Percentiles rank a stretch among this genome's conserved stretches.
Evolutionary conservation across 2,113 vertebrate species (phyloP).

Genomic region (Actenoides hombroni): DNA sequence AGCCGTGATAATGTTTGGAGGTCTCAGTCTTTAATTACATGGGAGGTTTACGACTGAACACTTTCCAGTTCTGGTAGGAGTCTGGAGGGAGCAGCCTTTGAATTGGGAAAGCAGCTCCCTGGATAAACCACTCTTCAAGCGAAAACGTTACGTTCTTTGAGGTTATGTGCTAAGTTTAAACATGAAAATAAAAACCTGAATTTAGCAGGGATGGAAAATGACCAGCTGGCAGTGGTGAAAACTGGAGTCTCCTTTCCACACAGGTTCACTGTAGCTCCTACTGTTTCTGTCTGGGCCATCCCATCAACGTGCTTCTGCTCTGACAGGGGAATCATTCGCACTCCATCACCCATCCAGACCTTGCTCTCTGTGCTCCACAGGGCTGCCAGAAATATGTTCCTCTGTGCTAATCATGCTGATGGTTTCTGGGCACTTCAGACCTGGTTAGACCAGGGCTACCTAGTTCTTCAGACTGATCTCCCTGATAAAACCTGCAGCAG

Average conservation of each 20-base stretch:
- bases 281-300: neutral
- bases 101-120: conserved; percentile 67
- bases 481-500: neutral
- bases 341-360: neutral
- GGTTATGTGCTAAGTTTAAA: conserved; percentile 12
- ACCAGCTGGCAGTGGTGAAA: neutral
- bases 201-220: neutral
- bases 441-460: neutral
- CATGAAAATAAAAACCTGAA: neutral
- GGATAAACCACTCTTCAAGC: conserved; percentile 50
- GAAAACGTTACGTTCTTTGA: conserved; percentile 1
- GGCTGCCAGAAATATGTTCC: neutral
- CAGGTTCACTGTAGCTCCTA: neutral
- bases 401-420: neutral
- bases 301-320: neutral
- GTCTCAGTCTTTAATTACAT: conserved; percentile 62
- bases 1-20: conserved; percentile 67
- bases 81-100: conserved; percentile 61
- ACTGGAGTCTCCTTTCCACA: neutral
- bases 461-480: neutral
- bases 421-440: neutral
- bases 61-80: conserved; percentile 56
- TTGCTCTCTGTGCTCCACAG: neutral
- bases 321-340: accelerated
- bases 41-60: conserved; percentile 28